These are phyloP conservation scores for Leptobrachium ailaonicum DNA, from an alignment of 2,113 vertebrate species.

Conservation along the genomic window DNA sequence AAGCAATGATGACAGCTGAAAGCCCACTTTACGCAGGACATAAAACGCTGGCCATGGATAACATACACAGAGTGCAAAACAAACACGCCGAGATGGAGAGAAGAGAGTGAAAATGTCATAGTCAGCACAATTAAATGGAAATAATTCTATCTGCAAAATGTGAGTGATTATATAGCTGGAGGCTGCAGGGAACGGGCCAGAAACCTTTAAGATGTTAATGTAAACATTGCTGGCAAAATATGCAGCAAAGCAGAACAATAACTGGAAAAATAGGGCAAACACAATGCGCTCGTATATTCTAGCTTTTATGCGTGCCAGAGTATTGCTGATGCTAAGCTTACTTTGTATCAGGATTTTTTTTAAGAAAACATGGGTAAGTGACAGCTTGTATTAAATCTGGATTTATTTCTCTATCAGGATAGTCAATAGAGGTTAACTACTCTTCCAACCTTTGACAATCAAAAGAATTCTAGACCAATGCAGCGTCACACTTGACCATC, in stretches of 20 bases:
- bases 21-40: constrained; percentile 5
- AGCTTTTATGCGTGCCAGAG: neutral
- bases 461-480: no score
- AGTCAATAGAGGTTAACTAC: no score
- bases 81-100: constrained; percentile 1
- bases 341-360: neutral
- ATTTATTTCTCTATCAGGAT: no score
- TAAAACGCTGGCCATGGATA: neutral
- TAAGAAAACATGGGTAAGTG: no score
- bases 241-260: constrained; percentile 23
- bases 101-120: neutral
- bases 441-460: no score
- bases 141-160: neutral
- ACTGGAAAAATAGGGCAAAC: constrained; percentile 27
- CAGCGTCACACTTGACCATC: no score
- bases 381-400: no score
- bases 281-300: neutral
- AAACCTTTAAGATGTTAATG: constrained; percentile 20
- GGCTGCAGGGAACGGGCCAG: constrained; percentile 9
- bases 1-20: neutral
- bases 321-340: neutral
- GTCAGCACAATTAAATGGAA: constrained; percentile 13
- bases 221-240: constrained; percentile 26
- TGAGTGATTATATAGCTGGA: constrained; percentile 20
- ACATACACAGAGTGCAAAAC: no score